Percentiles rank a stretch among this genome's conserved stretches.
phyloP scores from a whole-genome alignment of 1,140 invertebrate species.

The Drosophila mojavensis region DNA sequence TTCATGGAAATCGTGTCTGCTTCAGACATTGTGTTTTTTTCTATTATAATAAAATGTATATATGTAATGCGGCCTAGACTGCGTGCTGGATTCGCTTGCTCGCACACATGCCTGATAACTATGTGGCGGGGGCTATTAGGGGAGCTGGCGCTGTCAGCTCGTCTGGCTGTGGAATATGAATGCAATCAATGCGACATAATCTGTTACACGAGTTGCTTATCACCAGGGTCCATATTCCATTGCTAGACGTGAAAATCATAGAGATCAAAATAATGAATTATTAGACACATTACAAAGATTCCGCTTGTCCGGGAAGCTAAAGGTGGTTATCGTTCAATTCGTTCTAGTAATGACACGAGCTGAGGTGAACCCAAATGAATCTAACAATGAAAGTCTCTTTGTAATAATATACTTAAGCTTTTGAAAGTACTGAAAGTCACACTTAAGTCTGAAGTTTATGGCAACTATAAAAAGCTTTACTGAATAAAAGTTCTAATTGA shows the following conservation, averaged over 20 bases:
- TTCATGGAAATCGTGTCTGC: conserved; percentile 25
- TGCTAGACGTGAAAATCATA: not conserved
- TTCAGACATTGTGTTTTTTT: not conserved
- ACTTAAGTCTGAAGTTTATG: too few species aligned
- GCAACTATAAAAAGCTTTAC: too few species aligned
- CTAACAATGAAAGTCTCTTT: too few species aligned
- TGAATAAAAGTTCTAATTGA: too few species aligned
- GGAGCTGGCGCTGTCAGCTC: not conserved
- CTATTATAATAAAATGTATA: conserved; percentile 10
- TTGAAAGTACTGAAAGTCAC: not conserved
- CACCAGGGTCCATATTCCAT: conserved; percentile 19
- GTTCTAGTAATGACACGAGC: conserved; percentile 3
- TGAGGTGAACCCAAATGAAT: not conserved
- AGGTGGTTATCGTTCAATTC: not conserved
- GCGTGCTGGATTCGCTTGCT: conserved; percentile 18
- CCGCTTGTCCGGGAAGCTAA: not conserved
- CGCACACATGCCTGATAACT: conserved; percentile 50
- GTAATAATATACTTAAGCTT: too few species aligned
- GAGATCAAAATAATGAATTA: not conserved
- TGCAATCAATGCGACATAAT: conserved; percentile 64
- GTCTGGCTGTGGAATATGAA: conserved; percentile 41
- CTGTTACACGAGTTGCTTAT: conserved; percentile 45
- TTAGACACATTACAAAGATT: conserved; percentile 14
- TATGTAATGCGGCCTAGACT: conserved; percentile 9
- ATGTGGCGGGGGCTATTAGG: not conserved